Conservation (phyloP, 2,797 vertebrate species). For the Morelia viridis region DNA sequence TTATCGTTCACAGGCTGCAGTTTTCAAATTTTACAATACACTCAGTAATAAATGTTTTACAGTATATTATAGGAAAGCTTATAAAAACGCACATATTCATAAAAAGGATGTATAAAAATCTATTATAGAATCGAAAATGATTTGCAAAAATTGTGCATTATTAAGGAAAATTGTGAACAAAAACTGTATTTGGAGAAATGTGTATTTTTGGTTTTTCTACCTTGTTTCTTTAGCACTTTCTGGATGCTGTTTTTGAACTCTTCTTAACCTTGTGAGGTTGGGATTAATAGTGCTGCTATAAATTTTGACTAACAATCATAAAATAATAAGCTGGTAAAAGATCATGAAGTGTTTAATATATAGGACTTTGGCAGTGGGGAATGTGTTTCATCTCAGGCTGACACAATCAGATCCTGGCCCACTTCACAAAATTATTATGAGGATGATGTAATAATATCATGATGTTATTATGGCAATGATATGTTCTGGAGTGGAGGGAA, state of each 20-base stretch:
- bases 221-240: background rate
- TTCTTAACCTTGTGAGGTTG: background rate
- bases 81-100: background rate
- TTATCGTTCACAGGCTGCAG: background rate
- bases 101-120: background rate
- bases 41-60: background rate
- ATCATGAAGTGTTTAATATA: background rate
- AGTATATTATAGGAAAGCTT: background rate
- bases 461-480: background rate
- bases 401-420: background rate
- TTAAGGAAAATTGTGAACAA: background rate
- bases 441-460: background rate
- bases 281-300: background rate
- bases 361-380: background rate
- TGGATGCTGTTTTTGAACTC: background rate
- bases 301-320: background rate
- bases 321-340: background rate
- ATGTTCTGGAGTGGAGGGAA: background rate
- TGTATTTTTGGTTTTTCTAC: background rate
- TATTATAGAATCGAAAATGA: background rate
- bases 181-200: background rate
- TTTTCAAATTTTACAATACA: background rate
- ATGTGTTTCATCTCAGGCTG: background rate
- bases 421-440: background rate
- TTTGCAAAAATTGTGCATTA: background rate